phyloP scores from a whole-genome alignment of 2,888 invertebrate genomes.

The Gerris lacustris region DNA sequence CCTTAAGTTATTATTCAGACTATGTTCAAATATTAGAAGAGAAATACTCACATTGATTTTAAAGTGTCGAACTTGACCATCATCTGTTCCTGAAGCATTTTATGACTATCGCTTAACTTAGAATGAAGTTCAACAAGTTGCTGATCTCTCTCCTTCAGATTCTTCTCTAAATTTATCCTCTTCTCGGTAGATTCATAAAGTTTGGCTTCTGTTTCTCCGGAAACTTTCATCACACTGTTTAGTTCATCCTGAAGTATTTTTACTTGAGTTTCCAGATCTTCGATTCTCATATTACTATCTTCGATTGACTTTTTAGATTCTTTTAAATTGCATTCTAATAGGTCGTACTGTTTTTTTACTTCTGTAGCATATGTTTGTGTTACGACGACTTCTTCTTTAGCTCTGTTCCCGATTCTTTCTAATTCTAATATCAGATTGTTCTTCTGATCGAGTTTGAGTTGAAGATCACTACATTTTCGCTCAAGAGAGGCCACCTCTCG shows the following conservation, averaged over 20 bases:
- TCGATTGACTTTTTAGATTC: background rate
- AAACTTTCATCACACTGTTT: background rate
- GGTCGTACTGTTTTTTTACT: background rate
- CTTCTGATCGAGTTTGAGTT: background rate
- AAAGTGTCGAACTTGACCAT: background rate
- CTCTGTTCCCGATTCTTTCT: background rate
- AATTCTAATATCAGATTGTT: background rate
- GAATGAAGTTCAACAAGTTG: background rate
- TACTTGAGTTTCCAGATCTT: conserved; percentile 1
- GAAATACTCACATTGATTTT: conserved; percentile 7
- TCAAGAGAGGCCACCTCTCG: background rate
- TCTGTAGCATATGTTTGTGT: background rate
- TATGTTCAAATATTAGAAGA: background rate
- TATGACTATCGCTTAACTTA: background rate
- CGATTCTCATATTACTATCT: background rate
- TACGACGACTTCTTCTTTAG: background rate
- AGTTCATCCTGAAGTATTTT: background rate
- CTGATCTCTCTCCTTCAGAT: background rate
- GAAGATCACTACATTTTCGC: background rate
- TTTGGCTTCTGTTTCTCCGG: background rate
- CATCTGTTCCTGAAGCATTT: conserved; percentile 5
- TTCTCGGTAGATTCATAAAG: background rate
- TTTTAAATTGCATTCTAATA: background rate
- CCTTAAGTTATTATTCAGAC: too few species aligned
- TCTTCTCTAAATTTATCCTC: background rate